These are phyloP conservation scores for Sinotaia quadrata DNA, from an alignment of 2,888 invertebrate species.

Conservation along the genomic window DNA sequence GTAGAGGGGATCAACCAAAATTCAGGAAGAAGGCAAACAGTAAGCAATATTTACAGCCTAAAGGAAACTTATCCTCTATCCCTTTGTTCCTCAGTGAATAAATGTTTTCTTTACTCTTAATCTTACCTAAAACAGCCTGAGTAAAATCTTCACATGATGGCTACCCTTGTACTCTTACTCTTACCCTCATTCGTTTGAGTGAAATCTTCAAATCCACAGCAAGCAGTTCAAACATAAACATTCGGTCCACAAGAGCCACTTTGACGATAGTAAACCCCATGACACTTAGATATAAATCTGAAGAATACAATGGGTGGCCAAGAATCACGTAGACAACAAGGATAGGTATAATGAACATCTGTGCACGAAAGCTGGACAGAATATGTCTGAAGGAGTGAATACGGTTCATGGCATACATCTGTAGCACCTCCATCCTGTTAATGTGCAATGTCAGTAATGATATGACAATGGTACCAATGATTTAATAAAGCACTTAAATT, in stretches of 20 bases:
- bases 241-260: background rate
- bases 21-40: too few relatives aligned
- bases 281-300: background rate
- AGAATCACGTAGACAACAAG: background rate
- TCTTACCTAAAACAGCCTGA: background rate
- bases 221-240: slow-evolving; percentile 6
- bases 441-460: too few relatives aligned
- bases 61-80: too few relatives aligned
- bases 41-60: too few relatives aligned
- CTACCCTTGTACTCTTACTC: too few relatives aligned
- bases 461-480: too few relatives aligned
- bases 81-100: too few relatives aligned
- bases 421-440: background rate
- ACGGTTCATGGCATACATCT: background rate
- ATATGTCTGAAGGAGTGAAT: slow-evolving; percentile 1
- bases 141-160: too few relatives aligned
- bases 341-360: background rate
- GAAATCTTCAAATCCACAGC: background rate
- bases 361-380: background rate
- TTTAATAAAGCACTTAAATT: too few relatives aligned
- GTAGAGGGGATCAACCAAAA: too few relatives aligned
- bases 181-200: slow-evolving; percentile 4
- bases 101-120: background rate
- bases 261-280: slow-evolving; percentile 12
- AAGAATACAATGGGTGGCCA: background rate